phyloP scores from a whole-genome alignment of 2,888 invertebrate genomes.

The Hololepta plana region DNA sequence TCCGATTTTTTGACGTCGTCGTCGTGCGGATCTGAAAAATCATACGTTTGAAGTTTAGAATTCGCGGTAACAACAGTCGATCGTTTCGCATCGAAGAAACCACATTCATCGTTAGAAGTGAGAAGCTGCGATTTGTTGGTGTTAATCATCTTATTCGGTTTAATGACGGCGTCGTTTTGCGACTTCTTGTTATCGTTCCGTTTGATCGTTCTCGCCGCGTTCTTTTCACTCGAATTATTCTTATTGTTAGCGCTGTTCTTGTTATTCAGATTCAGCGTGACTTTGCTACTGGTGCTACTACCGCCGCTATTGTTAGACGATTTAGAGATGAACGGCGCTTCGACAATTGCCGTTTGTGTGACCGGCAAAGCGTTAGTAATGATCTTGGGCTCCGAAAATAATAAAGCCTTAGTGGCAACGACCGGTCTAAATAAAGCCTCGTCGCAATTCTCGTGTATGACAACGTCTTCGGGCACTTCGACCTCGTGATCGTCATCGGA shows the following conservation, averaged over 20 bases:
- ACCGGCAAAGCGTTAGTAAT: slow-evolving; percentile 1
- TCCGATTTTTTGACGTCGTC: too few relatives aligned
- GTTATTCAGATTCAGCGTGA: neutral
- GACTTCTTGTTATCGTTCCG: too few relatives aligned
- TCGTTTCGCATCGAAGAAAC: too few relatives aligned
- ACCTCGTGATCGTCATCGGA: slow-evolving; percentile 26
- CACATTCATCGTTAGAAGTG: too few relatives aligned
- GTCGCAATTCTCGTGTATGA: slow-evolving; percentile 41
- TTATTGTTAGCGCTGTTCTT: slow-evolving; percentile 2
- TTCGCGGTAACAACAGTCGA: too few relatives aligned
- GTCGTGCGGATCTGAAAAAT: too few relatives aligned
- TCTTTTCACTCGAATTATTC: slow-evolving; percentile 3
- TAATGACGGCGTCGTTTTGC: too few relatives aligned
- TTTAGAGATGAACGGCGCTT: neutral
- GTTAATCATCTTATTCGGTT: too few relatives aligned
- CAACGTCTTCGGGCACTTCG: slow-evolving; percentile 15
- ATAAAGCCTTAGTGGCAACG: slow-evolving; percentile 31
- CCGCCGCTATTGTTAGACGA: slow-evolving; percentile 1
- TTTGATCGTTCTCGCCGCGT: neutral
- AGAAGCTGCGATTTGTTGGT: too few relatives aligned
- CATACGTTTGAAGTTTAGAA: too few relatives aligned
- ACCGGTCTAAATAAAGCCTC: slow-evolving; percentile 52
- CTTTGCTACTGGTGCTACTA: slow-evolving; percentile 3
- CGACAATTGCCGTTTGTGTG: neutral
- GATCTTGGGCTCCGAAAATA: slow-evolving; percentile 16